Evolutionary conservation across 2,888 invertebrate genomes (phyloP).

Genomic region (Eurois occulta): DNA sequence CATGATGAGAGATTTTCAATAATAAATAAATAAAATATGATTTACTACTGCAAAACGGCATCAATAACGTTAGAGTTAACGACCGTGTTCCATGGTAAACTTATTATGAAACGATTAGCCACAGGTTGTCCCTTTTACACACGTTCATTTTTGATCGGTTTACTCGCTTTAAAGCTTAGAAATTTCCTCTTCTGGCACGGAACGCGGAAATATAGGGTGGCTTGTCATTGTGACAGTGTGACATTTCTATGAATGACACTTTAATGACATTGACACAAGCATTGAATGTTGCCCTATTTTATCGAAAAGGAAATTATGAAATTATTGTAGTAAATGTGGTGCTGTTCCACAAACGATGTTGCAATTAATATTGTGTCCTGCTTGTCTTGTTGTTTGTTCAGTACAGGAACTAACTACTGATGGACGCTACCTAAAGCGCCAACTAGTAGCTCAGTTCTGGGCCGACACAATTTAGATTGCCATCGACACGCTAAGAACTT

Average conservation of each 20-base stretch:
- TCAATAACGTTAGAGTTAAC: slow-evolving; percentile 51
- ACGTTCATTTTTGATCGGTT: not conserved
- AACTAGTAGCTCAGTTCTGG: too few relatives aligned
- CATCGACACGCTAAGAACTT: too few relatives aligned
- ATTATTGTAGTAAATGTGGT: too few relatives aligned
- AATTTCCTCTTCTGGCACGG: not conserved
- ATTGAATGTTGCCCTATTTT: slow-evolving; percentile 14
- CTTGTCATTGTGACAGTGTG: slow-evolving; percentile 44
- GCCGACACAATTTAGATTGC: too few relatives aligned
- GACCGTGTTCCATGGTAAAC: slow-evolving; percentile 24
- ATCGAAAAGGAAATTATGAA: not conserved
- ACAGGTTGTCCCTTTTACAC: slow-evolving; percentile 26
- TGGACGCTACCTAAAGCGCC: too few relatives aligned
- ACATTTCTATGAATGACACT: slow-evolving; percentile 35
- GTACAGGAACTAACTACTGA: too few relatives aligned
- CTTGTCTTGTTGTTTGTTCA: too few relatives aligned
- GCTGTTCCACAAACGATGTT: too few relatives aligned
- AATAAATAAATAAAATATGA: slow-evolving; percentile 55
- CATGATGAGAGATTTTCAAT: slow-evolving; percentile 72
- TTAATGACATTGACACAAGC: slow-evolving; percentile 18
- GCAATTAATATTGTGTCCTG: too few relatives aligned
- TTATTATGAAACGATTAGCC: slow-evolving; percentile 13
- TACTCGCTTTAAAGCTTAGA: slow-evolving; percentile 13
- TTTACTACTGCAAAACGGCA: slow-evolving; percentile 55
- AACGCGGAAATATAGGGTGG: slow-evolving; percentile 54